Evolutionary conservation across 2,888 invertebrate species (phyloP).

Genomic region (Elgonia sp.): DNA sequence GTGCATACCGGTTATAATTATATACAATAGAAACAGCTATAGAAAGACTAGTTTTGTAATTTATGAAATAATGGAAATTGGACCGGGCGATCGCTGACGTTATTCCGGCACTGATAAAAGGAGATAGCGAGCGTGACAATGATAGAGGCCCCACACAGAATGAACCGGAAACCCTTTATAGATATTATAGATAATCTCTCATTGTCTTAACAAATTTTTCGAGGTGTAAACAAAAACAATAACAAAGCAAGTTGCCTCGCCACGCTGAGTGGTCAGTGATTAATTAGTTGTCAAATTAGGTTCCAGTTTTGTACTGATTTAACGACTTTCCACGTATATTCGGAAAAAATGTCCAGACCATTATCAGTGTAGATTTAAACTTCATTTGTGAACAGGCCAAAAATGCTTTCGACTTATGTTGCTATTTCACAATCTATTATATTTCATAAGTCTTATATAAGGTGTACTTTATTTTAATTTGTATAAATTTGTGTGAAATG

Average conservation of each 20-base stretch:
- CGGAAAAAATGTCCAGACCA: background rate
- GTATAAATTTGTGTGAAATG: background rate
- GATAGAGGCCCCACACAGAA: constrained; percentile 67
- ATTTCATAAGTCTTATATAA: constrained; percentile 6
- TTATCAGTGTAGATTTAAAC: background rate
- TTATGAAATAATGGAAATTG: constrained; percentile 7
- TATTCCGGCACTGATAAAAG: constrained; percentile 54
- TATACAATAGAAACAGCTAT: background rate
- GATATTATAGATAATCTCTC: constrained; percentile 62
- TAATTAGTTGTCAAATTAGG: background rate
- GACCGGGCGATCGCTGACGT: constrained; percentile 14
- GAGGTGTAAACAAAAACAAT: constrained; percentile 44
- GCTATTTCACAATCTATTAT: background rate
- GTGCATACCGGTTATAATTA: background rate
- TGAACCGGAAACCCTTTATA: constrained; percentile 68
- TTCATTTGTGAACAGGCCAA: background rate
- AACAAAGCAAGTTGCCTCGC: background rate
- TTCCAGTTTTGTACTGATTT: background rate
- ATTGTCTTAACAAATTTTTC: constrained; percentile 35
- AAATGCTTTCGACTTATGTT: background rate
- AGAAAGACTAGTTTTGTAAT: constrained; percentile 9
- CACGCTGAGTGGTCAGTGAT: background rate
- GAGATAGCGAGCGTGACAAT: constrained; percentile 59
- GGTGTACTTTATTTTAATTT: background rate
- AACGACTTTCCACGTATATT: background rate